Base-by-base conservation (phyloP, 2,797 vertebrate genomes). In the Tenualosa ilisha region DNA sequence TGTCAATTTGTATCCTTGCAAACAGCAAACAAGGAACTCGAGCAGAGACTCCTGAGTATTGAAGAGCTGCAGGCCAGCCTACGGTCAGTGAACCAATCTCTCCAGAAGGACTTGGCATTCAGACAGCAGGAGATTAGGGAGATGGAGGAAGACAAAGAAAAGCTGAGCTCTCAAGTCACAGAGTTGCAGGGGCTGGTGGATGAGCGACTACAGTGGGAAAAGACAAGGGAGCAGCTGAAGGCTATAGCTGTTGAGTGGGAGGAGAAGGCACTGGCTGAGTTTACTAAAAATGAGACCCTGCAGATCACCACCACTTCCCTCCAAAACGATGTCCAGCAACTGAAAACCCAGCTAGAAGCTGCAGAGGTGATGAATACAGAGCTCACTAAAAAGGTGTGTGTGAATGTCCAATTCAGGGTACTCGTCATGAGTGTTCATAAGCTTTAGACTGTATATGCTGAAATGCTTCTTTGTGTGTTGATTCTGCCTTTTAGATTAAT, bases 311-410 rank as follows among this genome's bases (percentile, higher is more conserved):
- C 94, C 0, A 50, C 89, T 4, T 86, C 91, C 3, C 81, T 95
- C 92, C 94, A 96, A 91, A 89, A 26, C 13, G 91, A 93, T 72
- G 90, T 89, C 20, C 86, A 90, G 24, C 88, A 90, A 85, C 89
- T 94, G 56, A 90, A 95, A 87, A 89, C 93, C 37, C 90, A 97
- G 17, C 82, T 97, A 75, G 93, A 95, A 75, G 88, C 86, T 63
- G 86, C 91, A 37, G 90, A 91, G 59, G 6, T 37, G 83, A 93
- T 95, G 51, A 92, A 95, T 13, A n/a, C 37, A 0, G 88, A 93
- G 51, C 93, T 97, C 54, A 90, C 83, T 81, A 83, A 95, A 89
- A 95, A 97, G 96, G 97, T 98, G 94, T 89, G 84, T 1, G 43
- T 24, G 2, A 22, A 37, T 84, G n/a, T 31, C 59, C 37, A 75